Conservation (phyloP, 1,140 invertebrate genomes). For the Drosophila navojoa region DNA sequence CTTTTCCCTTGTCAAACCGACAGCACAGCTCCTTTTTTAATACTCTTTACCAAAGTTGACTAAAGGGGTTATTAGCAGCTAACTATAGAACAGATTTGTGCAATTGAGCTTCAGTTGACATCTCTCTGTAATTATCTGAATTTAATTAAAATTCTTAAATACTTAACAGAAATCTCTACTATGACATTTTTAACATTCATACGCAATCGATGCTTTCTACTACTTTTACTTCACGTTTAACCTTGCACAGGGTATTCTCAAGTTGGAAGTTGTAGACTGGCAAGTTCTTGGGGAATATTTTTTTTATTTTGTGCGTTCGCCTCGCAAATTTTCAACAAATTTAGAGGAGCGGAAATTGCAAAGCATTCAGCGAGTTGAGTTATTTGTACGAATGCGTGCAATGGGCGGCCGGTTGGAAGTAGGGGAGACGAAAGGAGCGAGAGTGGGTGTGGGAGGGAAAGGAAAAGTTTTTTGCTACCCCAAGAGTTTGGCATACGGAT, state of each 20-base stretch:
- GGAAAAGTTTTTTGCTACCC: slow-evolving; percentile 64
- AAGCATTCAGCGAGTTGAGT: slow-evolving; percentile 80
- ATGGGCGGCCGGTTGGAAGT: neutral
- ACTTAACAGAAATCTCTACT: too few relatives aligned
- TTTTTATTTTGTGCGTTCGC: slow-evolving; percentile 41
- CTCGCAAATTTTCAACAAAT: slow-evolving; percentile 75
- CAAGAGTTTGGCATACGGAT: slow-evolving; percentile 47
- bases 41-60: neutral
- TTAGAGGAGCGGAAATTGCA: slow-evolving; percentile 82
- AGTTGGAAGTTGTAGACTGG: neutral
- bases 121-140: too few relatives aligned
- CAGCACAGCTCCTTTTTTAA: neutral
- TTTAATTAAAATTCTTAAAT: too few relatives aligned
- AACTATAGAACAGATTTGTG: too few relatives aligned
- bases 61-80: neutral
- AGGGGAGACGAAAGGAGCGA: neutral
- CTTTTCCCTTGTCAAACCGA: slow-evolving; percentile 38
- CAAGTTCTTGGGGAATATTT: slow-evolving; percentile 1
- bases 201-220: too few relatives aligned
- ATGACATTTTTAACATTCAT: too few relatives aligned
- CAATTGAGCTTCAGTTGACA: too few relatives aligned
- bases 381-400: slow-evolving; percentile 58
- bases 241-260: neutral
- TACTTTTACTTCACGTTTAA: neutral
- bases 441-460: neutral